Evolutionary conservation across 2,888 invertebrate genomes (phyloP), one percentile per base, ranked within the genome.

Genomic region (Atherix ibis): DNA sequence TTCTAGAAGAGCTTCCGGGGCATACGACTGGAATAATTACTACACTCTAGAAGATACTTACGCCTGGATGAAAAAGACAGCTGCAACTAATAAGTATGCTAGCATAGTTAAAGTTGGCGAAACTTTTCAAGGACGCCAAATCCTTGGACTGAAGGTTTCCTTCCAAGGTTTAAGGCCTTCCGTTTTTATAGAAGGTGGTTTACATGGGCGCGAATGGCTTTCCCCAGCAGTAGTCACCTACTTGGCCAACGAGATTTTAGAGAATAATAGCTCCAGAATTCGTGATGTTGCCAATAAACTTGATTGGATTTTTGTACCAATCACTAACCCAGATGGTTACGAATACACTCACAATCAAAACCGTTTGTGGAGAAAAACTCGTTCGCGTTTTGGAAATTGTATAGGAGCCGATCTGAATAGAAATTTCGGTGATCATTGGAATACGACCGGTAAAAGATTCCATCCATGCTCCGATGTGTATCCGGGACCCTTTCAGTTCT

Each of bases 171-270:
- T 52, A 13, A 66, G 67, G 43, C 70, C 66, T 10, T 68, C 59
- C 1, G 60, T 76, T 36, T 70, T 76, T 40, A 59, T 76, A 36
- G 75, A 76, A 48, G 70, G 58, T 19, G 71, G 71, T 27, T 77
- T 79, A 45, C 69, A 81, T 40, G 80, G 72, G 0, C 70, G 84
- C 29, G 87, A 87, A 55, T 87, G 78, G 79, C 65, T 79, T 4
- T 67, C 73, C 0, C 71, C 78, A 0, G 73, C 76, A 0, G 65
- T 73, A 0, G 54, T 71, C 0, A 70, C 75, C 0, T 78, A 71
- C 44, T 56, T 78, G 2, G 53, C 70, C 5, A 68, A 75, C 40
- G 67, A 77, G 48, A 52, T 79, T 4, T 53, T 76, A 9, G 66
- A 63, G 36, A 74, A 73, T 22, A 52, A 62, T 0, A 59, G 70